Conservation (phyloP, 2,797 vertebrate species). For the Sternarchorhynchus goeldii region DNA sequence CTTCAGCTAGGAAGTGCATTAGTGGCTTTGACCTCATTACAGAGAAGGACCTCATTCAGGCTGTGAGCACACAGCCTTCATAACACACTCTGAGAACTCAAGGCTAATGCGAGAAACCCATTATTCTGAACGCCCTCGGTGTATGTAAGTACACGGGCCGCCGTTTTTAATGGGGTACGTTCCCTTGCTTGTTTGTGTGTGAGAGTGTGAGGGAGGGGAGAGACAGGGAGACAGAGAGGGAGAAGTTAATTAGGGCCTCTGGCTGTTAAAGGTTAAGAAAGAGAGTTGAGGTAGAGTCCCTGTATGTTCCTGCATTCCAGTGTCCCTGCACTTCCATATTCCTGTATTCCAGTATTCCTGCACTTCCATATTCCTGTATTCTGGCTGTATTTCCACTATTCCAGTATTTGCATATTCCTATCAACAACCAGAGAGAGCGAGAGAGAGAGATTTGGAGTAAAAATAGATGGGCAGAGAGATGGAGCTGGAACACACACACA, state of each 20-base stretch:
- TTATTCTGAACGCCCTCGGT: conserved; percentile 31
- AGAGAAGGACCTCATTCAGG: conserved; percentile 33
- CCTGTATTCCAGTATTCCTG: no score
- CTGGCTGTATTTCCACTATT: no score
- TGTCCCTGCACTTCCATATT: no score
- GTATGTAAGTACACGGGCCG: conserved; percentile 32
- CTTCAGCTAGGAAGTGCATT: conserved; percentile 21
- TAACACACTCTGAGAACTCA: conserved; percentile 9
- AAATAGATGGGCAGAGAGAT: not conserved
- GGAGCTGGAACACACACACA: not conserved
- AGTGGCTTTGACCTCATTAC: conserved; percentile 49
- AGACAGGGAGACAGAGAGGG: not conserved
- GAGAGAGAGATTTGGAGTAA: not conserved
- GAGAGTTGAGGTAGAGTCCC: conserved; percentile 10
- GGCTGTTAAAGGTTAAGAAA: conserved; percentile 36
- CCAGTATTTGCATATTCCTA: not conserved
- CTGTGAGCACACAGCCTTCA: conserved; percentile 15
- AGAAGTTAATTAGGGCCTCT: conserved; percentile 37
- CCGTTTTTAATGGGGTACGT: conserved; percentile 28
- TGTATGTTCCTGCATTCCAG: no score
- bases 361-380: no score
- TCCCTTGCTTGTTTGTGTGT: not conserved
- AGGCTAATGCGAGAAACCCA: conserved; percentile 24
- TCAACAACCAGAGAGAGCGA: not conserved
- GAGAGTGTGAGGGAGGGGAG: not conserved